A percentile compares a stretch with the other conserved stretches of the same genome.
Evolutionary conservation across 2,888 invertebrate genomes (phyloP).

Genomic region (Beris chalybata): DNA sequence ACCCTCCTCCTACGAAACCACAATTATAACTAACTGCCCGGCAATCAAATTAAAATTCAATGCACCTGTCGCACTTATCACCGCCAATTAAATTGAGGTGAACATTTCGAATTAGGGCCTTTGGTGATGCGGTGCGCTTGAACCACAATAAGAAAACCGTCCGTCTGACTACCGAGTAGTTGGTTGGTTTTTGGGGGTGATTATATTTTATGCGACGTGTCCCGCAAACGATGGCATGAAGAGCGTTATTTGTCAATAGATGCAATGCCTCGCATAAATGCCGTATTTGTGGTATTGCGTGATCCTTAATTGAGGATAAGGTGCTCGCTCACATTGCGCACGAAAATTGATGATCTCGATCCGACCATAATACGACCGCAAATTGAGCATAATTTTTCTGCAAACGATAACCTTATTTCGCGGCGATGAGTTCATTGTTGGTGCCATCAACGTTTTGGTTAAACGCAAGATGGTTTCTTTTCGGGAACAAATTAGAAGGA

Average conservation of each 20-base stretch:
- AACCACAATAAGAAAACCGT: slow-evolving; percentile 22
- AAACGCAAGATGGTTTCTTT: too few relatives aligned
- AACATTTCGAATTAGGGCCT: slow-evolving; percentile 11
- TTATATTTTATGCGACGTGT: not conserved
- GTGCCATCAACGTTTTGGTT: too few relatives aligned
- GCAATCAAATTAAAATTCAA: slow-evolving; percentile 20
- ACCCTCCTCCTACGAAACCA: slow-evolving; percentile 4
- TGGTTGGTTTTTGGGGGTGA: not conserved
- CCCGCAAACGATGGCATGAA: slow-evolving; percentile 11
- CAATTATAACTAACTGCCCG: not conserved
- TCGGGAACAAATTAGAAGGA: too few relatives aligned
- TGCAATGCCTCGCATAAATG: slow-evolving; percentile 10
- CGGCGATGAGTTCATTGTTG: too few relatives aligned
- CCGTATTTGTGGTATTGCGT: slow-evolving; percentile 27
- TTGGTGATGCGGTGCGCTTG: not conserved
- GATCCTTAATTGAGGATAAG: slow-evolving; percentile 22
- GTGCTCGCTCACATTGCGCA: slow-evolving; percentile 28
- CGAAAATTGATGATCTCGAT: slow-evolving; percentile 28
- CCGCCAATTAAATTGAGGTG: slow-evolving; percentile 26
- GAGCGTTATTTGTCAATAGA: slow-evolving; percentile 30
- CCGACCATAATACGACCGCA: slow-evolving; percentile 23
- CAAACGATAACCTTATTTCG: slow-evolving; percentile 24
- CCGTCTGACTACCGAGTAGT: slow-evolving; percentile 4
- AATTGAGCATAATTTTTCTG: slow-evolving; percentile 28
- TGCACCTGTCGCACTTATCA: slow-evolving; percentile 31